Base-by-base conservation (phyloP, 2,888 invertebrate genomes). In the Fabriciana adippe region DNA sequence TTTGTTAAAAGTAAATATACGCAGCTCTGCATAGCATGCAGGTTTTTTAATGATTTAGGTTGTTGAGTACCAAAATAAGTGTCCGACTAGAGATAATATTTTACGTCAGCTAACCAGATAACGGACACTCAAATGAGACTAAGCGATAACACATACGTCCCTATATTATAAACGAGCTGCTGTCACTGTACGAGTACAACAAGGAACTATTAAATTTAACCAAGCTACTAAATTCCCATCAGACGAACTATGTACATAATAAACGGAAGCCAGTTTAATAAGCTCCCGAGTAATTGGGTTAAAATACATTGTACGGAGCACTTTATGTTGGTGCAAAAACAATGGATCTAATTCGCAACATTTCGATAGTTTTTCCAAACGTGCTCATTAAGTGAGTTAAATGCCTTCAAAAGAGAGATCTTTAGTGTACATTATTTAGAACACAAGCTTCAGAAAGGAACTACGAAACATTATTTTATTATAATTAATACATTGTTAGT, bases 271-370 rank as follows among this genome's bases (percentile, higher is more conserved):
- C 70, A 69, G 76, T 75, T 77, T 81, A 78, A 80, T 81, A 81
- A 81, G 79, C 79, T 74, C 73, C 72, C 68, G 68, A 70, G 74
- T 81, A 82, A 83, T 81, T 81, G 80, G 77, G 79, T 82, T 82
- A 79, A 75, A 80, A 77, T 76, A 78, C 35, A 41, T 76, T 78
- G 78, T 77, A 74, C 74, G 66, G 72, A 69, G 72, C 66, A 73
- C 74, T 75, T 72, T 69, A 73, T 72, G 74, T 75, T 72, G 71
- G 73, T 72, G 69, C 70, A 70, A 68, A n/a, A 72, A 69, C 73
- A 79, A 79, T 80, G 70, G 73, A 74, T 64, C 75, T 73, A 72
- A 77, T 74, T 75, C 69, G 69, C 73, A 67, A 76, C 78, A 74
- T 78, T 78, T 75, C 67, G 55, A 47, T 47, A 26, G 26, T 48